Base-by-base conservation (phyloP, 2,888 invertebrate genomes). In the Physocephala rufipes region DNA sequence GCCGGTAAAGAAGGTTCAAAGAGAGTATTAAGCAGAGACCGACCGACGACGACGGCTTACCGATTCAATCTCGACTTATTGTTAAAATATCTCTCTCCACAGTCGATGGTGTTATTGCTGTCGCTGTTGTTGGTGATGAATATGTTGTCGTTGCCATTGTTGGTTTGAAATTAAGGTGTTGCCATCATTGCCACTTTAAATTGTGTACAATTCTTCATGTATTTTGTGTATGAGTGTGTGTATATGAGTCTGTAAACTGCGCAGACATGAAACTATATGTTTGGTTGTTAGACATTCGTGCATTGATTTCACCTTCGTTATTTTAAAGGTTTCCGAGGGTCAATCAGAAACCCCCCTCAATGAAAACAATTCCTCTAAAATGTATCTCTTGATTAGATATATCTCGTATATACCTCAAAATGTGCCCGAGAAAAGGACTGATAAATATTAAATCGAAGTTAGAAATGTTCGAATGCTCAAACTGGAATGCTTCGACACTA, bases 51-150 rank as follows among this genome's bases (percentile, higher is more conserved):
- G 19, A 7, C 19, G n/a, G n/a, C n/a, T n/a, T n/a, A 21, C 53
- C 24, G n/a, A 53, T 21, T 28, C 62, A 62, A 62, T 62, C 62
- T 62, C n/a, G n/a, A 21, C 62, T 62, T 19, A 36, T 64, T 21
- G 43, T 15, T 9, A 24, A 19, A 43, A 15, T 16, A 9, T 24
- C 45, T 49, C 47, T 9, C 24, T n/a, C n/a, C n/a, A n/a, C n/a
- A n/a, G n/a, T n/a, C n/a, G n/a, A n/a, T n/a, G n/a, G n/a, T 13
- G 2, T 47, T 64, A 26, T 64, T 64, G 63, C n/a, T 61, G n/a
- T 58, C 28, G 24, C 12, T 53, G 24, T 55, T 36, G 61, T 4
- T 55, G 24, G 13, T 13, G 19, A 7, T 15, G 19, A 13, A 45
- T 21, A 2, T 62, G 45, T 45, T 12, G n/a, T 55, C n/a, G 61